These are phyloP conservation scores for Galemys pyrenaicus DNA, from an alignment of 2,113 vertebrate species.

Conservation along the genomic window DNA sequence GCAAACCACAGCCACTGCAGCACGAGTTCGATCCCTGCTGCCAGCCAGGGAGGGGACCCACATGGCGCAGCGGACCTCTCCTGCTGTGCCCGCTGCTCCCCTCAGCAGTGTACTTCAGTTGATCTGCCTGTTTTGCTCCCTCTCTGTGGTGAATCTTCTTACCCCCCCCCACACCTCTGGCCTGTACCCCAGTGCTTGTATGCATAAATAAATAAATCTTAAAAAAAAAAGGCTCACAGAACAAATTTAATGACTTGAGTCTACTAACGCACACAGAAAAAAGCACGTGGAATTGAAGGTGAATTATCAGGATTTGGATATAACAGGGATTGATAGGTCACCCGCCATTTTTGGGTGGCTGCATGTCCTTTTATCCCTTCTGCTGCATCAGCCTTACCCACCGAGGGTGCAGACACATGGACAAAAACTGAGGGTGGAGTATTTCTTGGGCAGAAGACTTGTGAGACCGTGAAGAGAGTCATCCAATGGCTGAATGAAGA, in stretches of 20 bases:
- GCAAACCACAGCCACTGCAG: no score
- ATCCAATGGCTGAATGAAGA: constrained; percentile 3
- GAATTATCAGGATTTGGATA: neutral
- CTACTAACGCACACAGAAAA: neutral
- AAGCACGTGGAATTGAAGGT: neutral
- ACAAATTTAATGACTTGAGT: neutral
- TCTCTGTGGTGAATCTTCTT: no score
- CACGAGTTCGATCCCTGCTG: no score
- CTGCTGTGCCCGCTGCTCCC: no score
- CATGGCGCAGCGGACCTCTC: no score
- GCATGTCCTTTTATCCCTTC: neutral
- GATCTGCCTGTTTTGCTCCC: no score
- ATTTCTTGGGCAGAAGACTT: neutral
- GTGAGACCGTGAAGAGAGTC: neutral
- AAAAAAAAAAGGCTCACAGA: neutral
- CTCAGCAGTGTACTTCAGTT: no score
- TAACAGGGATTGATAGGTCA: neutral
- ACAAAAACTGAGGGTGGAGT: neutral
- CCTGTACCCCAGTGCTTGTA: no score
- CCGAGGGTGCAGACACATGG: neutral
- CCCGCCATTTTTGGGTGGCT: neutral
- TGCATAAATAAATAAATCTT: no score
- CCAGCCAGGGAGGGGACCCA: no score
- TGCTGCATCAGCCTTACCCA: neutral
- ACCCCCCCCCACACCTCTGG: no score